Conservation (phyloP, 2,797 vertebrate genomes). For the Apodemus agrarius region DNA sequence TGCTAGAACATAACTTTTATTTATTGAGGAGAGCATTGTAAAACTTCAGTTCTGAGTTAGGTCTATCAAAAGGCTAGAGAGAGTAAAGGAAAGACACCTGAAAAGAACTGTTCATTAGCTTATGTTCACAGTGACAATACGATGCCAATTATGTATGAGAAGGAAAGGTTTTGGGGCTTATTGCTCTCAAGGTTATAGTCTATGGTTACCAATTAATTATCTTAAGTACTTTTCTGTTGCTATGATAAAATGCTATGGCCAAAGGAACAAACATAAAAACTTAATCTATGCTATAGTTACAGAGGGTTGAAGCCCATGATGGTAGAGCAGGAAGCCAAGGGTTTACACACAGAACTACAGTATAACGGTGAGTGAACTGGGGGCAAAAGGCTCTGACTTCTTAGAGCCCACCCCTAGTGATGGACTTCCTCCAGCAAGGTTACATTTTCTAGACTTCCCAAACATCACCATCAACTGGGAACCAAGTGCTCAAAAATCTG, state of each 20-base stretch:
- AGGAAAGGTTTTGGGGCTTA: not conserved
- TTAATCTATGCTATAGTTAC: not conserved
- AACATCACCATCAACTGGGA: not conserved
- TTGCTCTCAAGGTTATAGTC: no score
- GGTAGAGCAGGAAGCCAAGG: not conserved
- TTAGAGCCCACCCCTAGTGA: not conserved
- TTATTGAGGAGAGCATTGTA: not conserved
- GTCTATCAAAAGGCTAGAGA: not conserved
- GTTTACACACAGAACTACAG: not conserved
- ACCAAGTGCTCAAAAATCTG: not conserved
- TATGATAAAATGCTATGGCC: not conserved
- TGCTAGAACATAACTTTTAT: not conserved
- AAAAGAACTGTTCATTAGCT: not conserved
- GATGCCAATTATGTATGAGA: not conserved
- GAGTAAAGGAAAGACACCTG: conserved; percentile 18
- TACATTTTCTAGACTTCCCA: not conserved
- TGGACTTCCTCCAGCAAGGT: not conserved
- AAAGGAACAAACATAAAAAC: not conserved
- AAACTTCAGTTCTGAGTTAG: conserved; percentile 54
- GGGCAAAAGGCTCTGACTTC: not conserved
- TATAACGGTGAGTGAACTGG: not conserved
- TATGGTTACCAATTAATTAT: not conserved
- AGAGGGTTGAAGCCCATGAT: not conserved
- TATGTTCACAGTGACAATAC: not conserved
- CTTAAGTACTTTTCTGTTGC: not conserved